phyloP scores from a whole-genome alignment of 2,113 vertebrate genomes.

The Cheirogaleus medius region DNA sequence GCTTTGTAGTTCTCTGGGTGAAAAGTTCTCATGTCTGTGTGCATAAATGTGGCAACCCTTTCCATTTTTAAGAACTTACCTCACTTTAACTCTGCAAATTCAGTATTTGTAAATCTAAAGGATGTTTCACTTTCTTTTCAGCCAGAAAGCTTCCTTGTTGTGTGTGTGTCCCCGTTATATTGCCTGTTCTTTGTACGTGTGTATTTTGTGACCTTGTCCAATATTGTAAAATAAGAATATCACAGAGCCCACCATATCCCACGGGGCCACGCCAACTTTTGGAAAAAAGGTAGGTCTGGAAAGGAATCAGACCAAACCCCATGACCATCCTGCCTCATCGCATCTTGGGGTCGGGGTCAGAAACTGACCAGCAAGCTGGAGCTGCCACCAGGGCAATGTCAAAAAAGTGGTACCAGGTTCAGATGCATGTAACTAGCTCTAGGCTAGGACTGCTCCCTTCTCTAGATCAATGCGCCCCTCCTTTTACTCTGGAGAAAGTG shows the following conservation, averaged over 20 bases:
- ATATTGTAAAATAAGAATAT: not conserved
- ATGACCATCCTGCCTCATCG: not conserved
- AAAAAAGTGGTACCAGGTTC: not conserved
- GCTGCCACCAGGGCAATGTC: not conserved
- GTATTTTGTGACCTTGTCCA: not conserved
- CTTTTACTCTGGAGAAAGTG: not conserved
- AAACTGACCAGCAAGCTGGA: not conserved
- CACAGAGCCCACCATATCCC: not conserved
- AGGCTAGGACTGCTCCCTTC: not conserved
- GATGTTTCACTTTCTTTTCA: conserved; percentile 37
- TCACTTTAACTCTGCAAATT: not conserved
- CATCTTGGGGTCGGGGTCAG: not conserved
- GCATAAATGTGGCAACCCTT: not conserved
- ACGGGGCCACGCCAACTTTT: not conserved
- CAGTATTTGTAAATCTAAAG: not conserved
- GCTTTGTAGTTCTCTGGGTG: conserved; percentile 66
- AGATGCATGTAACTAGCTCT: not conserved
- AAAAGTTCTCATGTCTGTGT: not conserved
- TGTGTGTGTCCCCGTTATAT: not conserved
- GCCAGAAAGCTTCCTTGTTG: conserved; percentile 8
- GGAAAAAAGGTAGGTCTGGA: conserved; percentile 60
- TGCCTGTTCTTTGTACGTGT: not conserved
- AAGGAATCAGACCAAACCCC: not conserved
- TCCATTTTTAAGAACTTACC: not conserved
- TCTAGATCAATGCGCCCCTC: not conserved